A percentile compares a stretch with the other conserved stretches of the same genome.
Conservation (phyloP, 2,888 invertebrate species). For the Drymonia ruficornis region DNA sequence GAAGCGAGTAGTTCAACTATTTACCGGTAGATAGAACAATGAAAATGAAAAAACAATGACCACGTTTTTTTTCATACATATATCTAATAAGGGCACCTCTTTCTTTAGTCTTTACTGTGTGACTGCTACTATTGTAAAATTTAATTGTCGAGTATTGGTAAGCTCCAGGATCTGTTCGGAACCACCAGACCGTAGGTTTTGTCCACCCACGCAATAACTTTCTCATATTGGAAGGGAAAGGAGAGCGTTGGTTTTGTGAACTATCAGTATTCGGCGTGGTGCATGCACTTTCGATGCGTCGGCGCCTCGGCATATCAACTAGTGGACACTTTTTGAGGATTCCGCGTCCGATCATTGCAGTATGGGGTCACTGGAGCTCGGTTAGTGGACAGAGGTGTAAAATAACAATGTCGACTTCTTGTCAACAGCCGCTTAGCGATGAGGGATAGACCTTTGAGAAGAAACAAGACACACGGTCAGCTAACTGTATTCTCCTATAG, state of each 20-base stretch:
- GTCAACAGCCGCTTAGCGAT: too few relatives aligned
- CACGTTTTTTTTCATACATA: too few relatives aligned
- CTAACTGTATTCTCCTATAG: too few relatives aligned
- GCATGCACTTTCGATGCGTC: conserved; percentile 57
- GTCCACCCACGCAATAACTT: conserved; percentile 39
- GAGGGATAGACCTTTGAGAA: too few relatives aligned
- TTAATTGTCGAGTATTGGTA: background rate
- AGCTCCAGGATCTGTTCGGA: background rate
- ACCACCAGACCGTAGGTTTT: background rate
- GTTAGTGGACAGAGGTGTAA: background rate
- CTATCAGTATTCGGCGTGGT: conserved; percentile 54
- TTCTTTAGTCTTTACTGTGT: too few relatives aligned
- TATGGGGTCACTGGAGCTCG: background rate
- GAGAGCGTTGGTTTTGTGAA: conserved; percentile 35
- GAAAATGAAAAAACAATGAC: too few relatives aligned
- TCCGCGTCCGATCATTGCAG: conserved; percentile 13
- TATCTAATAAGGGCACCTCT: too few relatives aligned
- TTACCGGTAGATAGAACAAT: too few relatives aligned
- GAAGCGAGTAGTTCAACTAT: too few relatives aligned
- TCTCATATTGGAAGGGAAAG: conserved; percentile 43
- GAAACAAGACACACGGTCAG: too few relatives aligned
- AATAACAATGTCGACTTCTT: too few relatives aligned
- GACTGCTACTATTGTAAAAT: background rate
- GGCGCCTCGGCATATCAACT: conserved; percentile 37
- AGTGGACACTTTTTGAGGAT: conserved; percentile 17